Evolutionary conservation across 2,888 invertebrate genomes (phyloP), one percentile per base, ranked within the genome.

Genomic region (Carabus problematicus): DNA sequence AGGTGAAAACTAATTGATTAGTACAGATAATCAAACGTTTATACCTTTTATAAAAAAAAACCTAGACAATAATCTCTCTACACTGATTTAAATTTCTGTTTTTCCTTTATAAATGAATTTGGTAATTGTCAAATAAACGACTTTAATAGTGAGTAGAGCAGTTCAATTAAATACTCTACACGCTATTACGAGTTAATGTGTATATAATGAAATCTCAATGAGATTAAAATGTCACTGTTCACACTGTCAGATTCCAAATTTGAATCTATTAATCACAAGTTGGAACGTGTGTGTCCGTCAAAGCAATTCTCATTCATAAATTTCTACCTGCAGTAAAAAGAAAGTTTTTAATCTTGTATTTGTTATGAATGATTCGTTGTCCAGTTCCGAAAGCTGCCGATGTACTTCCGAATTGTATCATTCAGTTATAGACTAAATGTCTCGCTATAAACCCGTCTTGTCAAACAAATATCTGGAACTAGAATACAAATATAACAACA

Each of bases 171-270:
- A 11, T 47, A 16, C 8, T 47, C n/a, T 8, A 47, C 7, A 47
- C 47, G 11, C 12, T 47, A 16, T 47, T 47, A 47, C 7, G 11
- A 7, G 47, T 11, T 47, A 47, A 47, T 12, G 16, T 47, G 8
- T 47, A n/a, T n/a, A n/a, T n/a, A n/a, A n/a, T 47, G 3, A 47
- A 14, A 47, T 47, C 16, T 14, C 16, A 12, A 7, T 14, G 12
- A 47, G 49, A 62, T 62, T 62, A 41, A 62, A 62, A 62, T 62
- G 40, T 62, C 52, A 62, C 12, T 14, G 40, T 14, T 40, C 40
- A 1, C 39, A 7, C 39, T 62, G 62, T 62, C 62, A 62, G 8
- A 62, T 49, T 16, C 18, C 12, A 62, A 62, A 52, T 52, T 41
- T 40, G 16, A 12, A 49, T 62, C 62, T 49, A 62, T 62, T 62